Evolutionary conservation across 1,140 invertebrate genomes (phyloP), one percentile per base, ranked within the genome.

Genomic region (Heliconius nattereri): DNA sequence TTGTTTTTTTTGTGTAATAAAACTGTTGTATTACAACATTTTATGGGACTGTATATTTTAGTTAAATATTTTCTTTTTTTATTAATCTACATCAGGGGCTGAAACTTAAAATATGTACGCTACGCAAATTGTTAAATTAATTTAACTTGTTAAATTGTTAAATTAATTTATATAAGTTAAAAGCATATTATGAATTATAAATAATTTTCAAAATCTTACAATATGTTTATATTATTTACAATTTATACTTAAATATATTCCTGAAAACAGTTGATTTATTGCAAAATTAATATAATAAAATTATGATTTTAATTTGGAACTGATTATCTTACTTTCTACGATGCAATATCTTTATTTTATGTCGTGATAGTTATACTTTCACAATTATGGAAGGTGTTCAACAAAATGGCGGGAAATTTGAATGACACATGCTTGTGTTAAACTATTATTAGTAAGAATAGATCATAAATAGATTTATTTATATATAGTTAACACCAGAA

Each of bases 301-400:
- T 13, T n/a, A 37, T 37, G 1, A 2, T 32, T n/a, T 11, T 35
- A n/a, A 71, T 71, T 72, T 52, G 29, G 0, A 26, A 66, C 0
- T 29, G 23, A 66, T 66, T 26, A 26, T 66, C 60, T 54, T 29
- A 79, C 81, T 79, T 79, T 82, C 80, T 81, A 74, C 49, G 80
- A 84, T 81, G n/a, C 80, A 83, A 78, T 78, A 77, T 81, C 29
- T 66, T 26, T 45, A 74, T 71, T 71, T 71, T 49, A 76, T 73
- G 23, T 74, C 57, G 45, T 71, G 73, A 60, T 78, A 78, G 45
- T 45, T 45, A 29, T 77, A 81, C 80, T 78, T 81, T 81, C 80
- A 81, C 80, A 78, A 78, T 73, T 80, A 77, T 52, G 32, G 71
- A 81, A 76, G 49, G 80, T 78, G 80, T 73, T 76, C 80, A 78